Evolutionary conservation across 2,113 vertebrate genomes (phyloP).

Genomic region (Elaphurus davidianus): DNA sequence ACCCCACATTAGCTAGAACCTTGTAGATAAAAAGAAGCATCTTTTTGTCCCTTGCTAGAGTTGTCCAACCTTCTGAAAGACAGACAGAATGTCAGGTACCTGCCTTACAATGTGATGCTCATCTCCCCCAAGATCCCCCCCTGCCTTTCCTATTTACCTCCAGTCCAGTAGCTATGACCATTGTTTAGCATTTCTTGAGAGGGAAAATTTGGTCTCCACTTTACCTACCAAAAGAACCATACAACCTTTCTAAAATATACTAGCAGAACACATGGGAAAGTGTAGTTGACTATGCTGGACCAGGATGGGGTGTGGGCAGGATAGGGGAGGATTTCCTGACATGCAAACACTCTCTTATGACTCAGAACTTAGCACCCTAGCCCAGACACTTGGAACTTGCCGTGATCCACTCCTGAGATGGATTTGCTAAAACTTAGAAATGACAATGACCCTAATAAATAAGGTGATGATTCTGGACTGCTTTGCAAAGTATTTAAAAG

Average conservation of each 20-base stretch:
- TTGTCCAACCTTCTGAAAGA: not conserved
- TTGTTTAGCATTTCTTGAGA: not conserved
- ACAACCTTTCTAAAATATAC: not conserved
- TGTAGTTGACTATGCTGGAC: not conserved
- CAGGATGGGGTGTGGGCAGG: not conserved
- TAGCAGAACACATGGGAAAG: not conserved
- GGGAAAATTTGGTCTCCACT: not conserved
- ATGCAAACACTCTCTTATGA: not conserved
- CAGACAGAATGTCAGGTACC: not conserved
- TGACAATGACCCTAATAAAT: not conserved
- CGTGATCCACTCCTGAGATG: not conserved
- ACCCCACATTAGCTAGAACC: not conserved
- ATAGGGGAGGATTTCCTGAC: not conserved
- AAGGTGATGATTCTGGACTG: not conserved
- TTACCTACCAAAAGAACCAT: not conserved
- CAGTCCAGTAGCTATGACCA: not conserved
- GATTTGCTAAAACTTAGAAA: not conserved
- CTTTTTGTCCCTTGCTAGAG: not conserved
- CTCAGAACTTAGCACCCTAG: not conserved
- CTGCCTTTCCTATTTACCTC: not conserved
- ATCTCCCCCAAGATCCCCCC: not conserved
- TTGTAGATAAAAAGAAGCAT: not conserved
- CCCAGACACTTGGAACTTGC: not conserved
- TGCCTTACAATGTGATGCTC: not conserved
- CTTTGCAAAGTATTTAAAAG: not conserved